phyloP scores from a whole-genome alignment of 2,888 invertebrate species.

The Tipula lateralis region DNA sequence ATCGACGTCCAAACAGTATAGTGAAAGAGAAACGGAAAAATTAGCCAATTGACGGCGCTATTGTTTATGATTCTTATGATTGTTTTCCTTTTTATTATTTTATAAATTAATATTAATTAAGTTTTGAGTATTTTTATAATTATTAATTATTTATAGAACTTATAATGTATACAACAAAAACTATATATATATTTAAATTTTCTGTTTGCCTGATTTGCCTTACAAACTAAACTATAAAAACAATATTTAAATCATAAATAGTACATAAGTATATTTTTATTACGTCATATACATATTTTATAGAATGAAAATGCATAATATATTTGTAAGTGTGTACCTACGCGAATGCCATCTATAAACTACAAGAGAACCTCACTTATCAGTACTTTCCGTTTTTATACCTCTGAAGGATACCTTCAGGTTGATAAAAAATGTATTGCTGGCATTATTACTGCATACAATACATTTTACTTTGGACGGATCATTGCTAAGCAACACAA shows the following conservation, averaged over 20 bases:
- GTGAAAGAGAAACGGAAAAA: not conserved
- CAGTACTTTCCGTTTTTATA: too few species aligned
- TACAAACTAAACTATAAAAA: slow-evolving; percentile 4
- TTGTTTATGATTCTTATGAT: not conserved
- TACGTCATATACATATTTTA: not conserved
- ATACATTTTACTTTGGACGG: too few species aligned
- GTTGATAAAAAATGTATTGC: too few species aligned
- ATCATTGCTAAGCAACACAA: too few species aligned
- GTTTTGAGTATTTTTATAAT: not conserved
- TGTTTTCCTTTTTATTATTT: not conserved
- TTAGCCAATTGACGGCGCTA: not conserved
- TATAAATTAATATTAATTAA: not conserved
- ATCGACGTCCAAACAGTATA: not conserved
- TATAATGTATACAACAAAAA: not conserved
- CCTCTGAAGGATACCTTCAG: too few species aligned
- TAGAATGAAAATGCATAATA: not conserved
- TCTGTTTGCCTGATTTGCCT: slow-evolving; percentile 24
- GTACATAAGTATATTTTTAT: not conserved
- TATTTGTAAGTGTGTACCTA: not conserved
- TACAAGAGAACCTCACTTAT: too few species aligned
- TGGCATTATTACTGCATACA: too few species aligned
- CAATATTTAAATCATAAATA: not conserved
- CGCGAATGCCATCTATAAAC: not conserved
- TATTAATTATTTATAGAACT: not conserved
- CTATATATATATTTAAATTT: not conserved